These are phyloP conservation scores for Epirrhoe alternata DNA, from an alignment of 2,888 invertebrate species.

Conservation along the genomic window DNA sequence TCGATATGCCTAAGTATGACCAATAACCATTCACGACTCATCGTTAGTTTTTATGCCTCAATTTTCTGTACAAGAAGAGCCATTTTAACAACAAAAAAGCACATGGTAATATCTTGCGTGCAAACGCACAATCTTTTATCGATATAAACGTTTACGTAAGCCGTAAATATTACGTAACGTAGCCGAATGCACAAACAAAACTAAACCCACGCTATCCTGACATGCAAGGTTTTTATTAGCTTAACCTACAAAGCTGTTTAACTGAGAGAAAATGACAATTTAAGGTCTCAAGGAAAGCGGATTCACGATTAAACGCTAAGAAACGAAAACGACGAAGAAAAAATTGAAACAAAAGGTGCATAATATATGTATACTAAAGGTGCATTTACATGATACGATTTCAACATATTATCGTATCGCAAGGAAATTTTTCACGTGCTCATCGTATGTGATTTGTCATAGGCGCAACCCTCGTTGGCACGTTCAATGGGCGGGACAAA, in stretches of 20 bases:
- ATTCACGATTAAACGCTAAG: too few species aligned
- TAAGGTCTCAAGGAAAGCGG: constrained; percentile 1
- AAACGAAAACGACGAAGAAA: too few species aligned
- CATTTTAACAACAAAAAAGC: neutral
- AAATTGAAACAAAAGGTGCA: too few species aligned
- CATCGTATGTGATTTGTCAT: too few species aligned
- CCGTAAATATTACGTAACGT: constrained; percentile 23
- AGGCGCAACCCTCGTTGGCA: too few species aligned
- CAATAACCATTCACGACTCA: neutral
- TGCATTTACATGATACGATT: too few species aligned
- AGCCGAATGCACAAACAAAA: constrained; percentile 32
- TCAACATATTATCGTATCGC: too few species aligned
- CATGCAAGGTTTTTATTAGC: constrained; percentile 22
- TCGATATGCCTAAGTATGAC: neutral
- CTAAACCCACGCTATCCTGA: constrained; percentile 18
- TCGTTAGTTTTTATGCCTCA: neutral
- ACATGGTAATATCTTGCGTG: constrained; percentile 14
- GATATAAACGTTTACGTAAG: constrained; percentile 13
- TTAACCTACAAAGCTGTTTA: constrained; percentile 7
- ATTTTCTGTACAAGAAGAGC: neutral
- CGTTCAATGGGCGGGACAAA: too few species aligned
- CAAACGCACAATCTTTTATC: constrained; percentile 10
- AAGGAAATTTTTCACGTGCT: too few species aligned
- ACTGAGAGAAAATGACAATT: neutral
- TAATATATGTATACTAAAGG: too few species aligned